These are phyloP conservation scores for Zingel zingel DNA, from an alignment of 2,113 vertebrate genomes.

Conservation along the genomic window DNA sequence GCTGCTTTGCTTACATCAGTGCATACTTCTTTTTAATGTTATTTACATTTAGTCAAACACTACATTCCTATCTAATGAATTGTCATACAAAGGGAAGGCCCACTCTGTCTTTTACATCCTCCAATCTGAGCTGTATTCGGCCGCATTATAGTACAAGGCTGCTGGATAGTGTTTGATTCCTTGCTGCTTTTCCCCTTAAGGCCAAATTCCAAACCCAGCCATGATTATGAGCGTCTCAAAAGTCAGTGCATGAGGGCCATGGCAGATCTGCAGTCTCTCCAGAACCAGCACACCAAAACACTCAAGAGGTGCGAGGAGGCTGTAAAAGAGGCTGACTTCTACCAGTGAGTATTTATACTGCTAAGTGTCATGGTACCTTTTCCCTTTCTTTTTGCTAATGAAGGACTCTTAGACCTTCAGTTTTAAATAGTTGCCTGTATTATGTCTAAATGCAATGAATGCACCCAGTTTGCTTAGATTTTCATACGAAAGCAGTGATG, in stretches of 20 bases:
- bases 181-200: slow-evolving; percentile 78
- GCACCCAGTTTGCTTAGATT: neutral
- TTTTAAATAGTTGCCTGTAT: slow-evolving; percentile 9
- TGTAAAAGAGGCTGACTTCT: slow-evolving; percentile 97
- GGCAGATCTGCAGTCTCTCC: slow-evolving; percentile 95
- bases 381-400: neutral
- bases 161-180: slow-evolving; percentile 39
- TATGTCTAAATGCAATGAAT: neutral
- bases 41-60: slow-evolving; percentile 35
- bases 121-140: slow-evolving; percentile 17
- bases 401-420: slow-evolving; percentile 4
- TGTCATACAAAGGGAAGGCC: slow-evolving; percentile 24
- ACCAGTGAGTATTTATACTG: slow-evolving; percentile 88
- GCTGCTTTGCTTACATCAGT: slow-evolving; percentile 17
- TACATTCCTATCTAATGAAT: slow-evolving; percentile 22
- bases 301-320: slow-evolving; percentile 97
- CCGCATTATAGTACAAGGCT: slow-evolving; percentile 28
- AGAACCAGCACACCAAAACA: slow-evolving; percentile 97
- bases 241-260: slow-evolving; percentile 97
- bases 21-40: neutral
- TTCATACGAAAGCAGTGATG: neutral
- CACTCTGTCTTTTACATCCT: neutral
- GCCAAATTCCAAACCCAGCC: slow-evolving; percentile 94
- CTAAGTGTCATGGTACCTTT: slow-evolving; percentile 53
- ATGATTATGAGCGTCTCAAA: slow-evolving; percentile 96